phyloP scores from a whole-genome alignment of 2,888 invertebrate species.

The Cephus spinipes region DNA sequence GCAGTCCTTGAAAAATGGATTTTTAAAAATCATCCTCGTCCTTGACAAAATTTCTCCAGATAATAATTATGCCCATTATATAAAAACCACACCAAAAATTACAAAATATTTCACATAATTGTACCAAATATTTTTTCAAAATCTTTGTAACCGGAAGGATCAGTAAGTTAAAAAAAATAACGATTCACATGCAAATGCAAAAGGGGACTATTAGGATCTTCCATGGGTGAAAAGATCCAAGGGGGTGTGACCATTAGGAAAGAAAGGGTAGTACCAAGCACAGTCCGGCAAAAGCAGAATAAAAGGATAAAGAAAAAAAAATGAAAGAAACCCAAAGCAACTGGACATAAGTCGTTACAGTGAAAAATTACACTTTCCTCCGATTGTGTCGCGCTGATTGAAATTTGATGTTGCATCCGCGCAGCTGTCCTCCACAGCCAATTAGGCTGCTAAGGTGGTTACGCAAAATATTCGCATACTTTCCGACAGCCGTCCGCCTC shows the following conservation, averaged over 20 bases:
- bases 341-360: constrained; percentile 47
- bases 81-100: neutral
- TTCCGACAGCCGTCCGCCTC: neutral
- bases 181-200: constrained; percentile 60
- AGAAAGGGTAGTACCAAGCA: constrained; percentile 27
- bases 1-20: neutral
- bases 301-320: constrained; percentile 23
- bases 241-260: constrained; percentile 52
- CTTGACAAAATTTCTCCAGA: neutral
- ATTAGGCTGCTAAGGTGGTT: neutral
- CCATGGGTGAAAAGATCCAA: constrained; percentile 27
- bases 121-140: neutral
- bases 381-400: constrained; percentile 45
- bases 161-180: constrained; percentile 11
- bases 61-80: neutral
- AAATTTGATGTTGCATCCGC: constrained; percentile 51
- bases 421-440: constrained; percentile 29
- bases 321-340: constrained; percentile 20
- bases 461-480: neutral
- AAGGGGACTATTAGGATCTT: neutral
- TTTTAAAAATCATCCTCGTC: neutral
- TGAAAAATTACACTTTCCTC: constrained; percentile 59
- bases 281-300: constrained; percentile 34
- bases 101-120: neutral
- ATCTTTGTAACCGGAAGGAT: neutral